Percentiles rank a stretch among this genome's conserved stretches.
These are phyloP conservation scores for Strigamia crassipes DNA, from an alignment of 2,888 invertebrate species.

Conservation along the genomic window DNA sequence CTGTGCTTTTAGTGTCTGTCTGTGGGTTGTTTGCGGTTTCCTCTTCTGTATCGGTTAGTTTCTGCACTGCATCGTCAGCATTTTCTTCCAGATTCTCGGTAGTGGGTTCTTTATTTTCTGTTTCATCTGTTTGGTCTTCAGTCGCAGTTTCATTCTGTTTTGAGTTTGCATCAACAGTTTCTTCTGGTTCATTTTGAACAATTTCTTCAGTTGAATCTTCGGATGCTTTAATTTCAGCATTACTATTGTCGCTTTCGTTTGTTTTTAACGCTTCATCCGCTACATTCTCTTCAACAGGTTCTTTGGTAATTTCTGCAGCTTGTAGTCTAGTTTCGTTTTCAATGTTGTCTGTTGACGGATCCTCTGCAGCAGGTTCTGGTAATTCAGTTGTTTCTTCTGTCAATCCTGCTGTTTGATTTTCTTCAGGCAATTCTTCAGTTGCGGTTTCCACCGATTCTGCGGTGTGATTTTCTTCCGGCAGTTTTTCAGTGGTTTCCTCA, in stretches of 20 bases:
- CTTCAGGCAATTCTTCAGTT: conserved; percentile 38
- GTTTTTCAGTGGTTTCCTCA: conserved; percentile 49
- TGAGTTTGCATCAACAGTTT: background rate
- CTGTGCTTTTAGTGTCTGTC: background rate
- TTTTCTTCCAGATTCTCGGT: too few species aligned
- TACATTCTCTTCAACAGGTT: background rate
- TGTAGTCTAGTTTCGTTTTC: conserved; percentile 51
- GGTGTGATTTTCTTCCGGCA: background rate
- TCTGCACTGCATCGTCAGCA: too few species aligned
- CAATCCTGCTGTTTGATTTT: background rate
- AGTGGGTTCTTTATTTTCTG: too few species aligned
- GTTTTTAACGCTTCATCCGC: background rate
- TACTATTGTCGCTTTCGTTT: background rate
- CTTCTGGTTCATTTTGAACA: background rate
- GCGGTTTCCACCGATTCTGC: background rate
- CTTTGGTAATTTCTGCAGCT: background rate
- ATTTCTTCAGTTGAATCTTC: too few species aligned
- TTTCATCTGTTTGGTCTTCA: too few species aligned
- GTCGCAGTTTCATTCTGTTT: background rate
- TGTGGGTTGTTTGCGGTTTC: background rate
- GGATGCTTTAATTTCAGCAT: too few species aligned
- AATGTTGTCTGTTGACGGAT: conserved; percentile 47
- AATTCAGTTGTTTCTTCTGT: background rate
- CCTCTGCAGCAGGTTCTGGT: conserved; percentile 11
- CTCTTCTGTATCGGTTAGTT: background rate